Conservation (phyloP, 2,888 invertebrate species). For the Rhagophthalmus giganteus region DNA sequence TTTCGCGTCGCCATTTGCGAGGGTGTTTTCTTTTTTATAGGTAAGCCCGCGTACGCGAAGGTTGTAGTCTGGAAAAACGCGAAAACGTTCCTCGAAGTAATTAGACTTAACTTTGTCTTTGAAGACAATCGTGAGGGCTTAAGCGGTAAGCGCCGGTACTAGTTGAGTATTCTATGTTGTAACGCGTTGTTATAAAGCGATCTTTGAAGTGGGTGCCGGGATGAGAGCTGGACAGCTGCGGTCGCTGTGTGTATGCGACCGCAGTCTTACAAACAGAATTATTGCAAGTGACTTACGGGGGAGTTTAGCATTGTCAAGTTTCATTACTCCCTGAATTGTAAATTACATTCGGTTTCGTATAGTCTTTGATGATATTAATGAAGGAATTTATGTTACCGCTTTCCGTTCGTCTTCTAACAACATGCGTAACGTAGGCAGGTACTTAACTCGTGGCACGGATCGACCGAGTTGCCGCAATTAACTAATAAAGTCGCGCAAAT, state of each 20-base stretch:
- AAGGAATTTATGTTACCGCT: slow-evolving; percentile 23
- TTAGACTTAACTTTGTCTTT: slow-evolving; percentile 18
- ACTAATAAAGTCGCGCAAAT: too few species aligned
- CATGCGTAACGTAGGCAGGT: too few species aligned
- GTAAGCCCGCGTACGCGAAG: too few species aligned
- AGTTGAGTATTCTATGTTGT: slow-evolving; percentile 17
- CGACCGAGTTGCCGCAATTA: too few species aligned
- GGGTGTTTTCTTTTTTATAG: too few species aligned
- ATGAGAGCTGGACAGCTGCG: slow-evolving; percentile 50
- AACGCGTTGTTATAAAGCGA: slow-evolving; percentile 22
- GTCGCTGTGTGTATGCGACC: slow-evolving; percentile 40
- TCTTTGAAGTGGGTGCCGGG: slow-evolving; percentile 35
- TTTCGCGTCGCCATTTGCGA: neutral
- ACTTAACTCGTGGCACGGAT: too few species aligned
- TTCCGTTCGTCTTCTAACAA: slow-evolving; percentile 10
- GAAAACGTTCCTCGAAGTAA: neutral
- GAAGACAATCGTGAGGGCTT: slow-evolving; percentile 22
- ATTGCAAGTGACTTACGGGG: slow-evolving; percentile 50
- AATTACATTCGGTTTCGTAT: slow-evolving; percentile 34
- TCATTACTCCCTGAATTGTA: slow-evolving; percentile 41
- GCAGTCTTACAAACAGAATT: slow-evolving; percentile 53
- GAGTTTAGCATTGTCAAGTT: slow-evolving; percentile 48
- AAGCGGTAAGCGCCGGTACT: slow-evolving; percentile 11
- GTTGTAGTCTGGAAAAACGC: too few species aligned
- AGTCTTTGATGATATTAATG: slow-evolving; percentile 38